Conservation (phyloP, 2,797 vertebrate species). For the Malurus leucopterus region DNA sequence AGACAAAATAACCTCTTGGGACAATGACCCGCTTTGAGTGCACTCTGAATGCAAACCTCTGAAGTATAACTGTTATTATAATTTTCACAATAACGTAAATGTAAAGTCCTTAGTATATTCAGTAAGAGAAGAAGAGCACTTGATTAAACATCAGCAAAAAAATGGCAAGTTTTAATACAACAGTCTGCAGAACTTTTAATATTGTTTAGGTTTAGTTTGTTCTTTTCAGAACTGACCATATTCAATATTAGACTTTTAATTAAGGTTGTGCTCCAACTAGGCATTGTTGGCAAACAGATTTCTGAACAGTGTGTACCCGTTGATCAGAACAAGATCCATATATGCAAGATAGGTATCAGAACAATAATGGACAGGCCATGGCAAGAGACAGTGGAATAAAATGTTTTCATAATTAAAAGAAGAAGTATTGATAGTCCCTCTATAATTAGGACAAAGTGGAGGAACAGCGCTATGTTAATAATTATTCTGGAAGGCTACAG, state of each 20-base stretch:
- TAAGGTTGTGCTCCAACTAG: background rate
- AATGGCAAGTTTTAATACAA: background rate
- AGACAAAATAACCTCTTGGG: background rate
- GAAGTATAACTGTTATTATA: background rate
- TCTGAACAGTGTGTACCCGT: background rate
- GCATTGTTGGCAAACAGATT: background rate
- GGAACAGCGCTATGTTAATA: background rate
- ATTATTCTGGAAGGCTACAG: background rate
- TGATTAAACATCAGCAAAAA: background rate
- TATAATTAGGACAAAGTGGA: background rate
- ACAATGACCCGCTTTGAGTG: background rate
- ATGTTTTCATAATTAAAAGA: conserved; percentile 11
- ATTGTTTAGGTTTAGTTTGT: background rate
- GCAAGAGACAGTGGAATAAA: background rate
- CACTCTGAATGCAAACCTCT: background rate
- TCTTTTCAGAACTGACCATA: background rate
- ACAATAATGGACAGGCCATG: background rate
- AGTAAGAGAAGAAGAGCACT: background rate
- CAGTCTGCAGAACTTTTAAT: background rate
- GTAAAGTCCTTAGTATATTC: background rate
- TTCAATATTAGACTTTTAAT: conserved; percentile 33
- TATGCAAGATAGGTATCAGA: conserved; percentile 14
- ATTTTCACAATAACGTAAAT: background rate
- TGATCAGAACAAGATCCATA: background rate
- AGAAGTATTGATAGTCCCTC: background rate